phyloP scores from a whole-genome alignment of 2,888 invertebrate species.

The Alviniconcha strummeri region DNA sequence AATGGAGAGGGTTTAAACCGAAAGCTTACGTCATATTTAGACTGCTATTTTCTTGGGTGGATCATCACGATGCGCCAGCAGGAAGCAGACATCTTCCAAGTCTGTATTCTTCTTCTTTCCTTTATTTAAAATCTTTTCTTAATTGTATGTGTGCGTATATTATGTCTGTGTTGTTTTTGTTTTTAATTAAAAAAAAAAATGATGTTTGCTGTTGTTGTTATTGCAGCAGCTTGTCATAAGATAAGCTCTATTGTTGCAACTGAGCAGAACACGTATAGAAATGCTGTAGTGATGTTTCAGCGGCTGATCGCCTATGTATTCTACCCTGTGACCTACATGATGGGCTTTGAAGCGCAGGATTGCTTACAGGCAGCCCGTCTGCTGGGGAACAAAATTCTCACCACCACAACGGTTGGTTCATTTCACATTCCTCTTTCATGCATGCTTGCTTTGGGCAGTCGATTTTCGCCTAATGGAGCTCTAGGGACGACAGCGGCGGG shows the following conservation, averaged over 20 bases:
- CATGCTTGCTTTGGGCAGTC: not conserved
- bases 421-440: not conserved
- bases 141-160: too few relatives aligned
- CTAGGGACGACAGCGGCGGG: not conserved
- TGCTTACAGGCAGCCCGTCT: constrained; percentile 25
- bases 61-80: too few relatives aligned
- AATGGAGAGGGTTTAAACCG: too few relatives aligned
- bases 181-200: not conserved
- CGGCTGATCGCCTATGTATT: constrained; percentile 21
- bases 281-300: not conserved
- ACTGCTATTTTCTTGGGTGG: too few relatives aligned
- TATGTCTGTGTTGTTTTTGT: not conserved
- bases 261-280: too few relatives aligned
- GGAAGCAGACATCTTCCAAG: too few relatives aligned
- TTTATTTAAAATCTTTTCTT: too few relatives aligned
- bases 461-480: not conserved
- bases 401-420: constrained; percentile 16
- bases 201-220: not conserved
- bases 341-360: constrained; percentile 21
- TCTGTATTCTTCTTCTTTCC: too few relatives aligned
- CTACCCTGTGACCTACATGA: constrained; percentile 27
- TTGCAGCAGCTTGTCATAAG: too few relatives aligned
- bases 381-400: constrained; percentile 24
- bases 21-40: too few relatives aligned
- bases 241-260: too few relatives aligned